These are phyloP conservation scores for Poecile atricapillus DNA, from an alignment of 2,113 vertebrate species.

Conservation along the genomic window DNA sequence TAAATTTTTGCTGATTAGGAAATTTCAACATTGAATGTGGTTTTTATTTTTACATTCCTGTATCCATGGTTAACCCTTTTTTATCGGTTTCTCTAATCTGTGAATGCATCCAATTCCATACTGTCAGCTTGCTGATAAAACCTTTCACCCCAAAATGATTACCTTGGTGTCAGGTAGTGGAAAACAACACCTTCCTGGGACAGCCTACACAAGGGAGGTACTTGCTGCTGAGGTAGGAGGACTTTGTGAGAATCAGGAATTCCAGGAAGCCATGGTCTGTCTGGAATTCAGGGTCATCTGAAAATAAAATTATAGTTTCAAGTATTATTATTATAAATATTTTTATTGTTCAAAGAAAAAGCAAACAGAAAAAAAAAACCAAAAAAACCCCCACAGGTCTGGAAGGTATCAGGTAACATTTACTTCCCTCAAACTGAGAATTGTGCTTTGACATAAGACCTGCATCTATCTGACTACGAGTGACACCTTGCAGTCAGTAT, in stretches of 20 bases:
- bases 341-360: background rate
- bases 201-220: background rate
- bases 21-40: background rate
- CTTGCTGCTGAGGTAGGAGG: background rate
- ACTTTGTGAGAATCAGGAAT: background rate
- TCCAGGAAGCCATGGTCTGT: background rate
- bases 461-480: background rate
- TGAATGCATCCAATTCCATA: background rate
- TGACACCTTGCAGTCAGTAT: background rate
- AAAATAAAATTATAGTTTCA: background rate
- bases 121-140: background rate
- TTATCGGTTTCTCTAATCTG: background rate
- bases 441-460: background rate
- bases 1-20: background rate
- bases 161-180: background rate
- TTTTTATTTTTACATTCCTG: background rate
- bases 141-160: background rate
- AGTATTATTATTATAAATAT: background rate
- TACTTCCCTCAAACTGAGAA: background rate
- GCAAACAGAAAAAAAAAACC: background rate
- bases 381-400: background rate
- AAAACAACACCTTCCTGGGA: background rate
- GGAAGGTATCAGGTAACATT: background rate
- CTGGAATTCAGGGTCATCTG: background rate
- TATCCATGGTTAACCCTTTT: background rate